Conservation (phyloP, 2,113 vertebrate species). For the Callorhinus ursinus region DNA sequence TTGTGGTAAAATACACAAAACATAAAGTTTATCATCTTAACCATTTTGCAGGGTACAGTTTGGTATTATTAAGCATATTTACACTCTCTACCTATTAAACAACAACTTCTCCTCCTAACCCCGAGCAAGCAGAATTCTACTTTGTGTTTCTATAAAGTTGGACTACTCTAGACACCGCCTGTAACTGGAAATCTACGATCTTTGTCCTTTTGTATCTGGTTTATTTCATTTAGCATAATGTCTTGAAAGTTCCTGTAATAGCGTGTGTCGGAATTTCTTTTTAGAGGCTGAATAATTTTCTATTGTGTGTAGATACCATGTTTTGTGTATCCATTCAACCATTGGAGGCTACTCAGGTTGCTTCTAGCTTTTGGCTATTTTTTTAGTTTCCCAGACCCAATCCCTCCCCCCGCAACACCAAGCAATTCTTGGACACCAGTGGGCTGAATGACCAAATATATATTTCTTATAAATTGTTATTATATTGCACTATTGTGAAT, state of each 20-base stretch:
- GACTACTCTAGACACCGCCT: background rate
- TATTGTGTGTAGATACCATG: background rate
- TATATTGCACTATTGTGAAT: background rate
- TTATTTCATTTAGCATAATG: slow-evolving; percentile 4
- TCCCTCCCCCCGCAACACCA: background rate
- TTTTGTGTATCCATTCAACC: background rate
- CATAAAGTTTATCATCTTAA: background rate
- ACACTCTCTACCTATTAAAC: background rate
- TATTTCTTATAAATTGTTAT: background rate
- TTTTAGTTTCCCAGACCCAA: background rate
- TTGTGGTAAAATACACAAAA: background rate
- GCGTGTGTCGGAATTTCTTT: background rate
- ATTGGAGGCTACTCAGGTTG: background rate
- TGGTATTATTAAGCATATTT: background rate
- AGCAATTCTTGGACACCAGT: background rate
- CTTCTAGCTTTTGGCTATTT: background rate
- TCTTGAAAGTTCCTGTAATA: background rate
- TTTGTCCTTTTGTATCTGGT: background rate
- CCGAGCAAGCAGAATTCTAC: background rate
- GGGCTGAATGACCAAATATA: background rate
- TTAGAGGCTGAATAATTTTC: background rate
- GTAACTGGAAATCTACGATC: background rate
- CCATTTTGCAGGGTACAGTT: background rate
- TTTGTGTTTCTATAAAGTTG: background rate
- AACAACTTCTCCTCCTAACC: background rate